Base-by-base conservation (phyloP, 2,888 invertebrate genomes). In the Cheilosia soror region DNA sequence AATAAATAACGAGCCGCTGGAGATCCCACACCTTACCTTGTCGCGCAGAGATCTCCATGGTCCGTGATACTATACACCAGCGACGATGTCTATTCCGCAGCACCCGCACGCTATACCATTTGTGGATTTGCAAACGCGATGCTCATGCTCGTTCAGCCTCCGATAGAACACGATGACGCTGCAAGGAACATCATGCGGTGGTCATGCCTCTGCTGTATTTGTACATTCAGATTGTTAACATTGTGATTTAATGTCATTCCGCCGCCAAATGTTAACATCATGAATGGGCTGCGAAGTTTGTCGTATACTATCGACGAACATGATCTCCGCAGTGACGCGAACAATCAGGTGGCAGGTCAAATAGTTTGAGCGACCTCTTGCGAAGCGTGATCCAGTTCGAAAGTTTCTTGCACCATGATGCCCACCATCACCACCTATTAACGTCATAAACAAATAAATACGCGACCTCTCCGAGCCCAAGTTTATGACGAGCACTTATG, bases 161-260 rank as follows among this genome's bases (percentile, higher is more conserved):
- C 42, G 42, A 53, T 60, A 85, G 84, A 85, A 85, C 84, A 71
- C 51, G 47, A 42, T 51, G 49, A 68, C 68, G 57, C 62, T 37
- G 68, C 55, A 40, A 58, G 63, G 42, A 68, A 62, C 71, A 25
- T 71, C 75, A 76, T 75, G 84, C 75, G 78, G 72, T 79, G 78
- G 72, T 69, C 79, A 75, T 79, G 71, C 47, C 69, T 57, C 60
- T 25, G 51, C 47, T 33, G 3, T 66, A 69, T 57, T 29, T 79
- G 79, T 55, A 37, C 37, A 37, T 37, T 37, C 37, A 80, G 84
- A 85, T 85, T 68, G 62, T 68, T 77, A 76, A 66, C 72, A 47
- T 42, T 27, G 80, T 81, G 85, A 85, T 85, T 85, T 85, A 85
- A 85, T 85, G 85, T 85, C 85, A 85, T 77, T 58, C 66, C 68